phyloP scores from a whole-genome alignment of 2,797 vertebrate species.

The Benthosema pterotum region DNA sequence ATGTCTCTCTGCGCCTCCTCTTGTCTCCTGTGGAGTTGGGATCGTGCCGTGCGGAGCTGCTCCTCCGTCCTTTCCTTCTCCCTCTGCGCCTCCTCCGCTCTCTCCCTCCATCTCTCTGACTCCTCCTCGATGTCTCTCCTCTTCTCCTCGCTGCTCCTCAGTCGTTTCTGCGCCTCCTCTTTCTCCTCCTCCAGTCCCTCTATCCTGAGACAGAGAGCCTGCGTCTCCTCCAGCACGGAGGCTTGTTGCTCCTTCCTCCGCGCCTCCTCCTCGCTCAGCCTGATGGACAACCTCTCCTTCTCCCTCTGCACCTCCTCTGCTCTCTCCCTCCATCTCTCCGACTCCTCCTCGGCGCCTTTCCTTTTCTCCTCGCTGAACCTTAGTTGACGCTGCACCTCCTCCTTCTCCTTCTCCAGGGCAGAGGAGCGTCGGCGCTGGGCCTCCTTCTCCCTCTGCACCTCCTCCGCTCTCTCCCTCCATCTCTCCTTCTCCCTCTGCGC shows the following conservation, averaged over 20 bases:
- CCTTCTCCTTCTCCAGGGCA: constrained; percentile 18
- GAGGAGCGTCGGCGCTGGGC: no score
- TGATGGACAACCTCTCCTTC: no score
- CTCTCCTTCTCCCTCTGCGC: background rate
- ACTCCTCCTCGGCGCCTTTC: background rate
- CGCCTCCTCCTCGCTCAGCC: no score
- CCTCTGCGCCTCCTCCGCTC: background rate
- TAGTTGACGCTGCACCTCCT: no score
- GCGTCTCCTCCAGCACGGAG: background rate
- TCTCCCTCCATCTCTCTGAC: constrained; percentile 32
- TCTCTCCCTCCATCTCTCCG: no score
- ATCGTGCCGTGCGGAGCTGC: no score
- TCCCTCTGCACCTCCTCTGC: no score
- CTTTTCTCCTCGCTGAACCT: background rate
- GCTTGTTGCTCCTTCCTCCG: no score
- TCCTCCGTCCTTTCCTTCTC: no score
- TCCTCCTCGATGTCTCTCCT: constrained; percentile 12
- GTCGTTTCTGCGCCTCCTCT: constrained; percentile 7
- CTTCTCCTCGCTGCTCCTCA: background rate
- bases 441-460: background rate
- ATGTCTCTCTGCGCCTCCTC: constrained; percentile 4
- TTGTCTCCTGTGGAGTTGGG: no score
- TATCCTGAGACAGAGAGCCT: background rate
- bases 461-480: no score
- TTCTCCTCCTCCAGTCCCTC: no score